phyloP scores from a whole-genome alignment of 2,888 invertebrate species.

The Colletes collaris region DNA sequence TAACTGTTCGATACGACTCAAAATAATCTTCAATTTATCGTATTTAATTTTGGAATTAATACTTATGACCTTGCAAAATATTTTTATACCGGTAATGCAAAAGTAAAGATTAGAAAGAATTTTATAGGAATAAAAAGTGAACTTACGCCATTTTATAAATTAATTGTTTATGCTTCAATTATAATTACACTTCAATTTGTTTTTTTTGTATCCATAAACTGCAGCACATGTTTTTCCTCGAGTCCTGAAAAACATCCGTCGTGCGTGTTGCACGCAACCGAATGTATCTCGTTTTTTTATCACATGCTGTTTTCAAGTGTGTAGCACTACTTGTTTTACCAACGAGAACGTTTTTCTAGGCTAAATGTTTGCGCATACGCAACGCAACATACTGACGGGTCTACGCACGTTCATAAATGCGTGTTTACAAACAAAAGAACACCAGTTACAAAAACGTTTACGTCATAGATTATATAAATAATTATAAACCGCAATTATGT shows the following conservation, averaged over 20 bases:
- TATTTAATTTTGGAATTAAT: too few relatives aligned
- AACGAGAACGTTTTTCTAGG: not conserved
- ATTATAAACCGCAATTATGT: constrained; percentile 14
- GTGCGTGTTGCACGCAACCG: too few relatives aligned
- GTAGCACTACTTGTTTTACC: not conserved
- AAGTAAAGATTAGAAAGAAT: too few relatives aligned
- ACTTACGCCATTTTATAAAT: too few relatives aligned
- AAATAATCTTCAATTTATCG: too few relatives aligned
- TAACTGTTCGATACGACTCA: not conserved
- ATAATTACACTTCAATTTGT: too few relatives aligned
- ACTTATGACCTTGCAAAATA: too few relatives aligned
- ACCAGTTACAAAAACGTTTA: constrained; percentile 20
- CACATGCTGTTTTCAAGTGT: not conserved
- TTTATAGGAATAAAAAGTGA: too few relatives aligned
- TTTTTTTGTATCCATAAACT: too few relatives aligned
- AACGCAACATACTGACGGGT: not conserved
- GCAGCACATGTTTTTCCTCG: not conserved
- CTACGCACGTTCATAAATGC: constrained; percentile 11
- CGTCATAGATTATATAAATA: constrained; percentile 35
- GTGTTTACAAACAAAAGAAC: not conserved
- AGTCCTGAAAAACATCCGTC: not conserved
- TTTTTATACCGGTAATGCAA: too few relatives aligned
- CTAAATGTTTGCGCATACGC: not conserved
- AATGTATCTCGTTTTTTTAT: not conserved
- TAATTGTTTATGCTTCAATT: too few relatives aligned